Evolutionary conservation across 2,797 vertebrate species (phyloP).

Genomic region (Cuculus canorus): DNA sequence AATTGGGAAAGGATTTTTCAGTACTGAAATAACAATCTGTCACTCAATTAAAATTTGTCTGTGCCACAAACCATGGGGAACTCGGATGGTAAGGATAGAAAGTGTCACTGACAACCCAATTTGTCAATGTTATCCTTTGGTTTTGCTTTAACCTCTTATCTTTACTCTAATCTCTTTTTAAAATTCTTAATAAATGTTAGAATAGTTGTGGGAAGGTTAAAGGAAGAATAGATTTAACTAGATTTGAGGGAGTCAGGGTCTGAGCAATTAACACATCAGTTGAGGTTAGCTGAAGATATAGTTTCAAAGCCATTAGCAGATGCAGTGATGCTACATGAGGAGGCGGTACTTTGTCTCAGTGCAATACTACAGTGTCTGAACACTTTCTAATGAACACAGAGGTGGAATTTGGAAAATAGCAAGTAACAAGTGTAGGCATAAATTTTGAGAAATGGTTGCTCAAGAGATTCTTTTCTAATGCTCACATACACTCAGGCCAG

Average conservation of each 20-base stretch:
- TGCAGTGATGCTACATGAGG: not conserved
- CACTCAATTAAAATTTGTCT: conserved; percentile 56
- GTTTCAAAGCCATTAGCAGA: not conserved
- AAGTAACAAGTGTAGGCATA: not conserved
- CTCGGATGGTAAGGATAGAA: not conserved
- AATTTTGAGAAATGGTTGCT: not conserved
- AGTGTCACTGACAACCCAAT: not conserved
- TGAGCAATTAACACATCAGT: not conserved
- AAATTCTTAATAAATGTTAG: not conserved
- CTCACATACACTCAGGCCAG: not conserved
- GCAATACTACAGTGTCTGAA: not conserved
- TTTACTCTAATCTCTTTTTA: not conserved
- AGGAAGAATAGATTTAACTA: not conserved
- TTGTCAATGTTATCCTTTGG: not conserved
- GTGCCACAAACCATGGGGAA: conserved; percentile 8
- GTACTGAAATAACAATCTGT: conserved; percentile 55
- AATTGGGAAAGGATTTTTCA: conserved; percentile 37
- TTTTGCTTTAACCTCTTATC: not conserved
- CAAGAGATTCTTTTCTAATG: conserved; percentile 22
- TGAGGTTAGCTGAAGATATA: not conserved
- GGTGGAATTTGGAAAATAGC: not conserved
- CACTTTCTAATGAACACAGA: not conserved
- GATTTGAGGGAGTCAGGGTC: not conserved
- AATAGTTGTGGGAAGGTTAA: not conserved
- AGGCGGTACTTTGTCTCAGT: not conserved